Percentiles rank a stretch among this genome's conserved stretches.
Conservation (phyloP, 1,140 invertebrate genomes). For the Meloidogyne floridensis region DNA sequence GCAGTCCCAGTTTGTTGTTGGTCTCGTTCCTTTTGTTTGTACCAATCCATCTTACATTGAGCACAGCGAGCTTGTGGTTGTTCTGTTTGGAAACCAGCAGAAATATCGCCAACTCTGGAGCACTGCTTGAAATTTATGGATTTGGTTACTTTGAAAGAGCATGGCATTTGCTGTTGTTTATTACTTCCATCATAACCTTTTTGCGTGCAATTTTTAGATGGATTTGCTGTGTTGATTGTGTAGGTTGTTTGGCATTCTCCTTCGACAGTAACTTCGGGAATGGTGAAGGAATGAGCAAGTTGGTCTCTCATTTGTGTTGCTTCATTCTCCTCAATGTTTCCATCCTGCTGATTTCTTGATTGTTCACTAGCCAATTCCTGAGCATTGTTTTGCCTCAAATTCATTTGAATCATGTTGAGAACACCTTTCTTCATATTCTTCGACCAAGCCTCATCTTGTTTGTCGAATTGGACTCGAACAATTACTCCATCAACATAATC, state of each 20-base stretch:
- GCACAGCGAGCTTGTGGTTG: constrained; percentile 23
- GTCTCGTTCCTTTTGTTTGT: background rate
- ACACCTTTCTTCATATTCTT: constrained; percentile 65
- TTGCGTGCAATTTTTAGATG: no score
- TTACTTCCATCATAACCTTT: no score
- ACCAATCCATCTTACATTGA: constrained; percentile 23
- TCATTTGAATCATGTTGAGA: constrained; percentile 60
- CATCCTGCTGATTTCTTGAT: background rate
- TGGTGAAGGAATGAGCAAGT: constrained; percentile 26
- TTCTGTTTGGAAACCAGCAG: constrained; percentile 36
- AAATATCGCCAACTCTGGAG: constrained; percentile 42
- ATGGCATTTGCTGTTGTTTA: background rate
- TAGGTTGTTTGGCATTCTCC: constrained; percentile 43
- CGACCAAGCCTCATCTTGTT: constrained; percentile 61
- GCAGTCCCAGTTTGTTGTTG: constrained; percentile 25
- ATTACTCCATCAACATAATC: constrained; percentile 33
- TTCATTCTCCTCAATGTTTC: background rate
- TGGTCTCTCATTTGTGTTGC: constrained; percentile 23
- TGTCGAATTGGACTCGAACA: constrained; percentile 32
- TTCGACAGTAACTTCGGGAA: constrained; percentile 37
- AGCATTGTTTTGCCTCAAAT: constrained; percentile 37
- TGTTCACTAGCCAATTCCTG: constrained; percentile 1
- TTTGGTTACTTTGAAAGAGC: constrained; percentile 57
- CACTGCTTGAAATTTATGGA: constrained; percentile 59
- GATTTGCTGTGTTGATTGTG: constrained; percentile 34